Evolutionary conservation across 2,113 vertebrate genomes (phyloP), one percentile per base, ranked within the genome.

Genomic region (Hemichromis elongatus): DNA sequence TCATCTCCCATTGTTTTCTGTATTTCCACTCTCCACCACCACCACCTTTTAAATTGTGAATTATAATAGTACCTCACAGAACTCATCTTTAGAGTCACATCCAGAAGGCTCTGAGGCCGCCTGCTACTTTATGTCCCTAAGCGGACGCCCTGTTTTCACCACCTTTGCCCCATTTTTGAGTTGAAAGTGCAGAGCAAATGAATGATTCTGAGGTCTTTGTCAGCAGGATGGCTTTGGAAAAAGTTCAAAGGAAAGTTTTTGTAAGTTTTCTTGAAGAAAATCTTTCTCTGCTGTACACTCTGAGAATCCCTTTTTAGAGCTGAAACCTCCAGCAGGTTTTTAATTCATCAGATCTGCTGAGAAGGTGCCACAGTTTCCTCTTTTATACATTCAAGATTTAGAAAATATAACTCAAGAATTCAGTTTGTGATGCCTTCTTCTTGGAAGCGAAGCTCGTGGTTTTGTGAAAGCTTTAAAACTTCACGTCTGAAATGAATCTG

Each of bases 1-100:
- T 42, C 0, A 7, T 68, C 37, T 42, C 35, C 63, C n/a, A 24
- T 68, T 68, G 63, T 40, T 12, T 68, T 68, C n/a, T 37, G 12
- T 8, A 68, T 42, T 68, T 68, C 63, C 0, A 0, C n/a, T 42
- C 5, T 24, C 35, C 35, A 68, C n/a, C 35, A 42, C n/a, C 35
- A 16, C n/a, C 35, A 68, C 40, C n/a, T 68, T 68, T 42, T 24
- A 47, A 47, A 28, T 45, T 4, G 10, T 47, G 42, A 28, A 73
- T 73, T 28, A 18, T 26, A 45, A 45, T 26, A n/a, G 42, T 45
- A 45, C n/a, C 37, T 70, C 37, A 45, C 42, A 37, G 16, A 26
- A n/a, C 13, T 24, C 63, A 6, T 68, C 63, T 68, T 42, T 42
- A 26, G 63, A 42, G 16, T 12, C 63, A 45, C 63, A 37, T 70